phyloP scores from a whole-genome alignment of 2,113 vertebrate species.

The Scopus umbretta region DNA sequence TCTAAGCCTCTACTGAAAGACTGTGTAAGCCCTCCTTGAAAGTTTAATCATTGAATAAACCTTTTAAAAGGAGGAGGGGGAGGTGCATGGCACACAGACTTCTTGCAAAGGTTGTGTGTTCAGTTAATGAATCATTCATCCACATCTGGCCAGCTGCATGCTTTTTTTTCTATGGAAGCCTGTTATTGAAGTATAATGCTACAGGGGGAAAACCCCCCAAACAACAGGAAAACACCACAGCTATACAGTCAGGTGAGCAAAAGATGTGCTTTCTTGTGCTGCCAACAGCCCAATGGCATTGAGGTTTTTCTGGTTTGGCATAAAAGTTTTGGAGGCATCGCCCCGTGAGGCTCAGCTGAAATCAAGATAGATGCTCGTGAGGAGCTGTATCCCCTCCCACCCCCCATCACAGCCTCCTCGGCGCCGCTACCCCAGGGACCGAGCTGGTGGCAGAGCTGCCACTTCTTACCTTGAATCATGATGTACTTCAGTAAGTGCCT shows the following conservation, averaged over 20 bases:
- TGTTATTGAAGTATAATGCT: neutral
- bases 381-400: neutral
- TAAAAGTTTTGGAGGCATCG: neutral
- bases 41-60: neutral
- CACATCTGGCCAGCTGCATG: neutral
- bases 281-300: accelerated
- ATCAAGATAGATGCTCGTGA: neutral
- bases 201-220: neutral
- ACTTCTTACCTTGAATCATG: neutral
- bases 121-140: neutral
- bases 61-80: neutral
- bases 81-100: neutral
- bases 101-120: neutral
- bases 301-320: neutral
- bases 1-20: neutral
- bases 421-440: neutral
- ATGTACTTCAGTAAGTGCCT: neutral
- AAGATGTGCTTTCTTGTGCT: accelerated
- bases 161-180: neutral
- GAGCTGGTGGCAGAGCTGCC: neutral
- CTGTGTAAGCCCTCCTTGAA: neutral
- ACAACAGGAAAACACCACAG: neutral
- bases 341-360: neutral
- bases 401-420: neutral
- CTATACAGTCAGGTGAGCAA: neutral